These are phyloP conservation scores for Cryptocephalus moraei DNA, from an alignment of 2,888 invertebrate species.

Conservation along the genomic window DNA sequence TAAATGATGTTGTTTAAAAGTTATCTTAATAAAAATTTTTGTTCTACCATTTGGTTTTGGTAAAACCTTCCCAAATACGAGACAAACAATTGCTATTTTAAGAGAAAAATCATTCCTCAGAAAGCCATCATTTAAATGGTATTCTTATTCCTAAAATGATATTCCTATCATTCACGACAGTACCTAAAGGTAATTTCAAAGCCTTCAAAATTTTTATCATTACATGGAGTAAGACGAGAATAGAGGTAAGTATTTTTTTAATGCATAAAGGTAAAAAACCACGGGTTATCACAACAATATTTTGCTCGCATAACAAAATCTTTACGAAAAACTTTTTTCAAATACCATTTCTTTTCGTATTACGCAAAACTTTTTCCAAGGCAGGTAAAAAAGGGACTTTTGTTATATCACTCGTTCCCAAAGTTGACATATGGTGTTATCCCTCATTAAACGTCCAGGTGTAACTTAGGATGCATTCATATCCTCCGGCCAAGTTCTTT, in stretches of 20 bases:
- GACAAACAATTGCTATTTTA: too few relatives aligned
- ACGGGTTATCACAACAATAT: too few relatives aligned
- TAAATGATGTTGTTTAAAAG: conserved; percentile 37
- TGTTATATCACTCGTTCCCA: conserved; percentile 7
- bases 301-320: too few relatives aligned
- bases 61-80: not conserved
- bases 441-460: conserved; percentile 19
- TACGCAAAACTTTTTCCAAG: conserved; percentile 6
- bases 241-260: too few relatives aligned
- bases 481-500: not conserved
- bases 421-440: conserved; percentile 19
- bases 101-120: too few relatives aligned
- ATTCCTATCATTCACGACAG: too few relatives aligned
- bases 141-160: too few relatives aligned
- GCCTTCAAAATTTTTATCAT: not conserved
- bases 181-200: conserved; percentile 1
- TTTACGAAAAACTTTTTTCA: not conserved
- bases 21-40: conserved; percentile 36
- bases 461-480: conserved; percentile 6
- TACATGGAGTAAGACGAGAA: too few relatives aligned
- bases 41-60: conserved; percentile 28
- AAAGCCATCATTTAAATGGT: too few relatives aligned
- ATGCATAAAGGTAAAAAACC: too few relatives aligned
- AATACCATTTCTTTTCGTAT: not conserved
- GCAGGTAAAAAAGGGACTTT: conserved; percentile 14